Conservation (phyloP, 2,113 vertebrate genomes). For the Lepus timidus region DNA sequence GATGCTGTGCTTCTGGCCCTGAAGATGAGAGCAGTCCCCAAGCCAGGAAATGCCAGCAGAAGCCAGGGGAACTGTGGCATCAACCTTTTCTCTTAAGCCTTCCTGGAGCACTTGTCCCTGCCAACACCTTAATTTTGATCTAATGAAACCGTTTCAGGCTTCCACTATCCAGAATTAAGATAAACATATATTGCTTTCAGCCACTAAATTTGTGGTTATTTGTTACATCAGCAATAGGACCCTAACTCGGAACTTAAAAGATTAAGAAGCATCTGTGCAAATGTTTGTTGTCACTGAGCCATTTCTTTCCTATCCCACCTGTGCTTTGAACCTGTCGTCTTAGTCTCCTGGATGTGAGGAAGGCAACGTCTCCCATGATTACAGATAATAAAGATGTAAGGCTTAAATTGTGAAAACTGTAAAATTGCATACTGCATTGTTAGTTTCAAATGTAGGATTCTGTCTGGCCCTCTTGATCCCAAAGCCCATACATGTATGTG, state of each 20-base stretch:
- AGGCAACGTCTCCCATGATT: background rate
- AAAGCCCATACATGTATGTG: background rate
- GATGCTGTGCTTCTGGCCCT: background rate
- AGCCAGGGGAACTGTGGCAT: background rate
- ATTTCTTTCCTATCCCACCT: accelerated
- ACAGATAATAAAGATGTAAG: background rate
- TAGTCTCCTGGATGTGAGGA: background rate
- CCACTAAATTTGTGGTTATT: background rate
- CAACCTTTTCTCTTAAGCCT: background rate
- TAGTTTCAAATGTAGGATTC: background rate
- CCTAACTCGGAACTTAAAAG: background rate
- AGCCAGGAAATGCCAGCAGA: background rate
- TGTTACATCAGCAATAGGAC: background rate
- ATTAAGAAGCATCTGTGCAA: background rate
- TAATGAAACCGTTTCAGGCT: background rate
- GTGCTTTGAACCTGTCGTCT: background rate
- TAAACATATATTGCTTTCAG: background rate
- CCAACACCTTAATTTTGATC: background rate
- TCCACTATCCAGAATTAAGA: background rate
- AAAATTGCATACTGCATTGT: background rate
- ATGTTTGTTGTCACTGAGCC: background rate
- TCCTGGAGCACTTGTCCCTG: background rate
- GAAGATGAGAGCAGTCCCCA: background rate
- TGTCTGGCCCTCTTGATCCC: background rate
- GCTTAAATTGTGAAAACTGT: background rate